Base-by-base conservation (phyloP, 53 echinoderm and acorn worm genomes). In the Astropecten irregularis region DNA sequence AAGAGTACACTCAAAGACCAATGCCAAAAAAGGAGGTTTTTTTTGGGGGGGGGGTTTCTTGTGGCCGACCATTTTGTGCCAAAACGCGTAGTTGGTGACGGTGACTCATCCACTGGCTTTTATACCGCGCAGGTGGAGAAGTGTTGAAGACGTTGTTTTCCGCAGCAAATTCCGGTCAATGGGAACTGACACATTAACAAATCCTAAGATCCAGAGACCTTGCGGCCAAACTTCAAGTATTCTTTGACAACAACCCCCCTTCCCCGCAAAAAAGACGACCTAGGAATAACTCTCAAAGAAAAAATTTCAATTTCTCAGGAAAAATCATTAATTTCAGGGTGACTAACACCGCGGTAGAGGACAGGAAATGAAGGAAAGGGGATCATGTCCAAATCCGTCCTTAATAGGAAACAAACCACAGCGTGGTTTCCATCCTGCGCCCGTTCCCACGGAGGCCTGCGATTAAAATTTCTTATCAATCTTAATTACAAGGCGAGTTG, bases 111-210 rank as follows among this genome's bases (percentile, higher is more conserved):
- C 29, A 49, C 19, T 20, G 60, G 40, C 29, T 30, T 16, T n/a
- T n/a, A n/a, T n/a, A 15, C 27, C 13, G 47, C 46, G 29, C 60
- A 48, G 30, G 46, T 79, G 47, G 44, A 30, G 38, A 21, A 30
- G 79, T 79, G 79, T 48, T 79, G 79, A 79, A 42, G 77, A 16
- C 18, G 29, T 42, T n/a, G 23, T 36, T 59, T 40, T 60, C 74
- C 16, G 56, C 64, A 58, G 29, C 39, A 44, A 32, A 21, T 18
- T 60, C 47, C 19, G 47, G 79, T 60, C 34, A 33, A 38, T 15
- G 40, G 61, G 79, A 79, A 79, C 79, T 79, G 20, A 79, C 46
- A 34, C 44, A 79, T 62, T 61, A 61, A n/a, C 19, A 31, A 16
- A 29, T 54, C 39, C 23, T 31, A n/a, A n/a, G n/a, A n/a, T n/a